A percentile compares a stretch with the other conserved stretches of the same genome.
These are phyloP conservation scores for Callocephalon fimbriatum DNA, from an alignment of 2,113 vertebrate genomes.

Conservation along the genomic window DNA sequence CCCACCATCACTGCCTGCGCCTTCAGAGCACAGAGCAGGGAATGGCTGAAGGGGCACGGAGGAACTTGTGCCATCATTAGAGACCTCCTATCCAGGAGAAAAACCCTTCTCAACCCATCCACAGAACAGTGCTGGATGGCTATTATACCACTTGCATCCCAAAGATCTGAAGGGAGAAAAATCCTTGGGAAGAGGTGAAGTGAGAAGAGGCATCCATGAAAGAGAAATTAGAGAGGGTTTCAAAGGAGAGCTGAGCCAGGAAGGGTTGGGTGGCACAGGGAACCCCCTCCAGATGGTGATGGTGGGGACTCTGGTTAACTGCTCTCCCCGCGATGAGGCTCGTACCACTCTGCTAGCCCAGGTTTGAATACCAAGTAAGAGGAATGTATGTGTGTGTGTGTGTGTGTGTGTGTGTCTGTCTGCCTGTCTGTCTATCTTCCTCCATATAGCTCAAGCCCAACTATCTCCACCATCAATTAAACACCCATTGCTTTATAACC, in stretches of 20 bases:
- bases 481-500: background rate
- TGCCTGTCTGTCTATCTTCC: background rate
- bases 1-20: background rate
- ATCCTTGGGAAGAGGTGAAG: background rate
- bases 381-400: background rate
- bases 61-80: background rate
- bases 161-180: background rate
- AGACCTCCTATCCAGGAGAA: background rate
- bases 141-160: no score
- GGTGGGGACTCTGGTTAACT: background rate
- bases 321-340: background rate
- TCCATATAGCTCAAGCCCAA: background rate
- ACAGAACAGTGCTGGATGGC: background rate
- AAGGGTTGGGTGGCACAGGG: background rate
- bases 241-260: background rate
- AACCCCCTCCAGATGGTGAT: background rate
- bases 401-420: background rate
- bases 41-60: accelerated
- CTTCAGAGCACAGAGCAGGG: background rate
- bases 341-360: background rate
- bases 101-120: background rate
- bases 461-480: background rate
- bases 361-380: background rate
- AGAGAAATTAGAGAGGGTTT: background rate
- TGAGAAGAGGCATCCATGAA: background rate